Evolutionary conservation across 1,140 invertebrate species (phyloP).

Genomic region (Schlechtendalia chinensis): DNA sequence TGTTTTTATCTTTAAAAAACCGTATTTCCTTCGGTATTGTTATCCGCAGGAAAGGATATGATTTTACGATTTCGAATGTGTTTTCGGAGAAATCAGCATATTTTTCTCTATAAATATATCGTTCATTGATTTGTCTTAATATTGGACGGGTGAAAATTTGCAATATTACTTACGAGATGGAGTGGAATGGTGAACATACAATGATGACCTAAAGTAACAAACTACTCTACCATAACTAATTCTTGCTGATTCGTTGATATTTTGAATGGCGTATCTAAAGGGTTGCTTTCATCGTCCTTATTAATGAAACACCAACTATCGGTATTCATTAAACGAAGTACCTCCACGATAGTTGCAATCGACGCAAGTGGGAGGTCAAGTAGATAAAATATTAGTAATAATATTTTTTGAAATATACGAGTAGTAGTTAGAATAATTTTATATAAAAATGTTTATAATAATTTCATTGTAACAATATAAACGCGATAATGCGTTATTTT

Average conservation of each 20-base stretch:
- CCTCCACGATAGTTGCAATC: neutral
- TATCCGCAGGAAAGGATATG: too few species aligned
- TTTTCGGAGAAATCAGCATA: neutral
- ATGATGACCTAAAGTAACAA: conserved; percentile 21
- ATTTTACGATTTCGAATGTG: neutral
- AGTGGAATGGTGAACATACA: neutral
- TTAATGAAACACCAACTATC: conserved; percentile 16
- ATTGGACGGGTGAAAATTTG: neutral
- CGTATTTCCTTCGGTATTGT: too few species aligned
- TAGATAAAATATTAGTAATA: neutral
- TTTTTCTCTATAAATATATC: neutral
- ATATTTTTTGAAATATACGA: too few species aligned
- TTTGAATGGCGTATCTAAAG: conserved; percentile 12
- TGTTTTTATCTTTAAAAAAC: too few species aligned
- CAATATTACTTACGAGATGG: neutral
- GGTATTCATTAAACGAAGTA: conserved; percentile 9
- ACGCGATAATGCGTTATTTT: too few species aligned
- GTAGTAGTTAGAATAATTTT: too few species aligned
- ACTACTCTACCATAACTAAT: conserved; percentile 21
- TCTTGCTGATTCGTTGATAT: conserved; percentile 17
- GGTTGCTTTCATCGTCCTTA: conserved; percentile 19
- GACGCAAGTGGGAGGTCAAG: neutral
- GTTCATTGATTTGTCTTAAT: conserved; percentile 23
- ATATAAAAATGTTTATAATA: neutral
- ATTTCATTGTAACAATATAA: too few species aligned